phyloP scores from a whole-genome alignment of 2,113 vertebrate species.

The Cyanoramphus novaezelandiae region DNA sequence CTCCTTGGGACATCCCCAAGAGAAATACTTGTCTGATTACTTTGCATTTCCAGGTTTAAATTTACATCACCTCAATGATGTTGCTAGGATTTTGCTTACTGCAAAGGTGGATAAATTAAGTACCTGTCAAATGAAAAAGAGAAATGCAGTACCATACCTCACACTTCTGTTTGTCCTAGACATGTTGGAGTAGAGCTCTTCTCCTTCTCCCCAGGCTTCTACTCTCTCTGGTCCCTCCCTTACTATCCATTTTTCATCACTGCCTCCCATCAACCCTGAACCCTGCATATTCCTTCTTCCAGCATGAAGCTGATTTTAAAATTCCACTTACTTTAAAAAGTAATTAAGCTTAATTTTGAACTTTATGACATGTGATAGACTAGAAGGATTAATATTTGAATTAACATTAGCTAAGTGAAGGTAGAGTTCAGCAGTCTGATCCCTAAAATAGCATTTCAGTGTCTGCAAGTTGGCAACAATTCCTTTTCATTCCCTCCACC shows the following conservation, averaged over 20 bases:
- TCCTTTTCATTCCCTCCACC: background rate
- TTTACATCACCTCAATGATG: background rate
- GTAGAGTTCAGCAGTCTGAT: background rate
- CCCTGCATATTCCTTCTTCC: background rate
- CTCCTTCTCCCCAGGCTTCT: background rate
- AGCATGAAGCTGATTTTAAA: background rate
- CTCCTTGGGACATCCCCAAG: background rate
- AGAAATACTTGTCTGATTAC: background rate
- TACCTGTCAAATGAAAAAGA: background rate
- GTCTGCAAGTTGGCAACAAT: background rate
- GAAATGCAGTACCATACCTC: rapidly evolving
- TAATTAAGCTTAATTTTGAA: background rate
- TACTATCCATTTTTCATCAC: background rate
- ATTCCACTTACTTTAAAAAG: background rate
- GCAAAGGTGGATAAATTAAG: background rate
- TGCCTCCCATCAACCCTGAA: background rate
- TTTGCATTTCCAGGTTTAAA: background rate
- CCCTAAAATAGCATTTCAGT: background rate
- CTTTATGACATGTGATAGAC: background rate
- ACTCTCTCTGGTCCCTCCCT: background rate
- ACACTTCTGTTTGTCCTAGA: background rate
- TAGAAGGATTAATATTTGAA: background rate
- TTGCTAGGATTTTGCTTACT: background rate
- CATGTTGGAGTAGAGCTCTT: background rate
- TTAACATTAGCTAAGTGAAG: background rate